Base-by-base conservation (phyloP, 92 coral and sea anemone species). In the Porites divaricata region DNA sequence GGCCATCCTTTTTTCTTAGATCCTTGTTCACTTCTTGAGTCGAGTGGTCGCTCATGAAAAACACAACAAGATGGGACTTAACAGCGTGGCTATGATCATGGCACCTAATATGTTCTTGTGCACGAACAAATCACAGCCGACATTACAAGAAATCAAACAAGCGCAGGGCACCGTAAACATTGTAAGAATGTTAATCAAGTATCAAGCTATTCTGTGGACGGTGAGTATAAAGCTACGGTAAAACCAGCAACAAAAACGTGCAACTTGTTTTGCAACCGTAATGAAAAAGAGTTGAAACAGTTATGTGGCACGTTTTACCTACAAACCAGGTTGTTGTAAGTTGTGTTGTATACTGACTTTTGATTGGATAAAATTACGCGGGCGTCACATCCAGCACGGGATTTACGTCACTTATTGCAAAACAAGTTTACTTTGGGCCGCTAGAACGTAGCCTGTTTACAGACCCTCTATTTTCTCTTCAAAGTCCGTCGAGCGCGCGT, bases 81-180 rank as follows among this genome's bases (percentile, higher is more conserved):
- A 95, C 90, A 97, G 95, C 35, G 99, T 97, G 22, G 96, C 99
- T 10, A 97, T 97, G 99, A 97, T 97, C 8, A 95, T 97, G 97
- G 98, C 99, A 2, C 99, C 99, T 19, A 97, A 97, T 78, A 92
- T 97, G 66, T 95, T 95, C 84, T 89, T 94, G 65, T 92, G 85
- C 59, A 84, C 94, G 4, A 84, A 88, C 83, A 95, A 97, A 73
- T 69, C 95, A 1, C 93, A 88, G 73, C 93, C 88, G 41, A 82
- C 90, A 22, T 24, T 88, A 11, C 86, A 90, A 23, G 99, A 97
- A 77, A 91, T 95, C 24, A 89, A 88, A 28, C 94, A 91, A 78
- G 99, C 99, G 1, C 98, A 95, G 66, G 98, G 96, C 63, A 93
- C 98, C 23, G 96, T 95, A 17, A 97, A 97, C 45, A 91, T 93